A percentile compares a stretch with the other conserved stretches of the same genome.
Evolutionary conservation across 1,140 invertebrate species (phyloP).

Genomic region (Cardiocondyla obscurior): DNA sequence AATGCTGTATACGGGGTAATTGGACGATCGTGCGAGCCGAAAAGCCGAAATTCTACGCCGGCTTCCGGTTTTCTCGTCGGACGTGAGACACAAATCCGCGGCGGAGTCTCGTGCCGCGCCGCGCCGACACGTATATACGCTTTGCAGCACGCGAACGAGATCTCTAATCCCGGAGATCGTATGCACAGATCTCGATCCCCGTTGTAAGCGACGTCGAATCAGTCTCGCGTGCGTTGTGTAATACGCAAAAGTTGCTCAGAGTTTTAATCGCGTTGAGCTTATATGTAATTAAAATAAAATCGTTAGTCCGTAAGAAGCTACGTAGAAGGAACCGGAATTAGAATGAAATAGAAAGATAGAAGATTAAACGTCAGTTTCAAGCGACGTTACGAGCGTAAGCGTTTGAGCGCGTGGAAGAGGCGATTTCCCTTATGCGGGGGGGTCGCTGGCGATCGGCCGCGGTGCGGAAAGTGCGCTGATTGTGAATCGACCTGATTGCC

Average conservation of each 20-base stretch:
- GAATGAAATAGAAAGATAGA: too few species aligned
- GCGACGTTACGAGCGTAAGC: neutral
- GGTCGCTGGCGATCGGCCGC: slow-evolving; percentile 63
- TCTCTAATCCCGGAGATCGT: neutral
- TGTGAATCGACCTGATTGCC: slow-evolving; percentile 82
- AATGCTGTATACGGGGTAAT: slow-evolving; percentile 78
- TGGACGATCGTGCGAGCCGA: slow-evolving; percentile 71
- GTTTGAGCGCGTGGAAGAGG: slow-evolving; percentile 44
- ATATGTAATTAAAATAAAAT: too few species aligned
- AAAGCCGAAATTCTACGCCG: slow-evolving; percentile 66
- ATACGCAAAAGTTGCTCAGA: neutral
- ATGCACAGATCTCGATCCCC: neutral
- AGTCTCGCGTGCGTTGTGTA: too few species aligned
- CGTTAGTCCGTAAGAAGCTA: too few species aligned
- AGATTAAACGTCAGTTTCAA: too few species aligned
- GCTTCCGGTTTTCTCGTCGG: slow-evolving; percentile 10
- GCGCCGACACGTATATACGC: slow-evolving; percentile 32
- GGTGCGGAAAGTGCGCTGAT: slow-evolving; percentile 72
- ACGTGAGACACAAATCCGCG: slow-evolving; percentile 1
- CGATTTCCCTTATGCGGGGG: slow-evolving; percentile 54
- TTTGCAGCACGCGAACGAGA: neutral
- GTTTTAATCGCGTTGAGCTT: neutral
- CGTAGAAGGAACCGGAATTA: too few species aligned
- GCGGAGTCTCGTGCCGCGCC: slow-evolving; percentile 3
- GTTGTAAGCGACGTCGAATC: neutral